Evolutionary conservation across 2,888 invertebrate species (phyloP).

Genomic region (Apodemia hepburni): DNA sequence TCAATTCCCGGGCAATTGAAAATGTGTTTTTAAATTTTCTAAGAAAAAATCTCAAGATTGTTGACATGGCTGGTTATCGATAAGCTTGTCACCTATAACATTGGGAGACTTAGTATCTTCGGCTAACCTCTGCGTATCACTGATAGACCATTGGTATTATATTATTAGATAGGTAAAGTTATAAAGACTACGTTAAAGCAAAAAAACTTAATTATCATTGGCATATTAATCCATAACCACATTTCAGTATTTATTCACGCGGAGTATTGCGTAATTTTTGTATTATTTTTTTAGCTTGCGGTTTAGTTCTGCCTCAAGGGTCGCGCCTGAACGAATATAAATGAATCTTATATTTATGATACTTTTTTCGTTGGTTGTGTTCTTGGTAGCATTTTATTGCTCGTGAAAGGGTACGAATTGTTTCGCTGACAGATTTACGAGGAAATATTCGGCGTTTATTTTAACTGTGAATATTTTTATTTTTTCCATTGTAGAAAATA

Average conservation of each 20-base stretch:
- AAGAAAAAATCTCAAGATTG: too few relatives aligned
- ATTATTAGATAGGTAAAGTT: too few relatives aligned
- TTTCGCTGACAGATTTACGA: slow-evolving; percentile 79
- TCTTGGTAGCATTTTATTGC: slow-evolving; percentile 76
- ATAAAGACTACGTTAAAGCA: neutral
- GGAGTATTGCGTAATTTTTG: slow-evolving; percentile 24
- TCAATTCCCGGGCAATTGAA: too few relatives aligned
- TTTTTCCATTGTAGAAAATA: slow-evolving; percentile 33
- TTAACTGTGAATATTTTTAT: slow-evolving; percentile 61
- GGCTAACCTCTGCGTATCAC: too few relatives aligned
- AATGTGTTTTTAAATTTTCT: too few relatives aligned
- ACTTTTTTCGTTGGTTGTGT: slow-evolving; percentile 71
- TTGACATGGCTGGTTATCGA: too few relatives aligned
- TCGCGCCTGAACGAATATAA: slow-evolving; percentile 73
- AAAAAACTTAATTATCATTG: neutral
- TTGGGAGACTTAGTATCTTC: too few relatives aligned
- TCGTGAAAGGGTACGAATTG: slow-evolving; percentile 79
- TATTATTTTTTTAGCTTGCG: slow-evolving; percentile 29
- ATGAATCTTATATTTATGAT: slow-evolving; percentile 79
- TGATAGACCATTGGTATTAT: too few relatives aligned
- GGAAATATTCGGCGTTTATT: slow-evolving; percentile 74
- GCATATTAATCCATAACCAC: slow-evolving; percentile 10
- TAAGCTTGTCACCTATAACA: too few relatives aligned
- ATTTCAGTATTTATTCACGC: slow-evolving; percentile 24
- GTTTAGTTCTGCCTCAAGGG: slow-evolving; percentile 58